Evolutionary conservation across 2,113 vertebrate species (phyloP).

Genomic region (Pyrgilauda ruficollis): DNA sequence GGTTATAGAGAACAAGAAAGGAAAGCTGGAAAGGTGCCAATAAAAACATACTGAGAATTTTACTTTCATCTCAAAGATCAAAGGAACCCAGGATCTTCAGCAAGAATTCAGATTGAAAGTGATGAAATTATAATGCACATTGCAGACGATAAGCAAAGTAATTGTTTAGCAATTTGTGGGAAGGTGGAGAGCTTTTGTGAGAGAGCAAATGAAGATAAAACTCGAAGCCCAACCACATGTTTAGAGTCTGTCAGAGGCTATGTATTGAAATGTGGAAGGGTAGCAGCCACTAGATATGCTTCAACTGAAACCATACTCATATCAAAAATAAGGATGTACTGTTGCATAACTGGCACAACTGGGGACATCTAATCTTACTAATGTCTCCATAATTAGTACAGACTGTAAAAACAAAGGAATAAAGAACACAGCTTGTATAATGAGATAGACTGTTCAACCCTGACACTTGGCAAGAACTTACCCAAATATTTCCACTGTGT

Average conservation of each 20-base stretch:
- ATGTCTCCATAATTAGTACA: neutral
- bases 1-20: neutral
- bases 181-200: neutral
- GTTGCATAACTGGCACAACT: neutral
- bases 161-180: conserved; percentile 1
- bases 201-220: neutral
- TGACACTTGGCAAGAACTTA: conserved; percentile 26
- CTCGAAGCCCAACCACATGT: neutral
- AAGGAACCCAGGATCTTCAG: conserved; percentile 5
- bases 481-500: neutral
- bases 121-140: conserved; percentile 1
- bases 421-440: neutral
- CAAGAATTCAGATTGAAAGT: conserved; percentile 13
- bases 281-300: neutral
- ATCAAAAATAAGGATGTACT: neutral
- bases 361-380: conserved; percentile 22
- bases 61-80: conserved; percentile 43
- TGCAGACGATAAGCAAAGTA: neutral
- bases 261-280: neutral
- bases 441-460: neutral
- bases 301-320: neutral
- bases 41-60: neutral
- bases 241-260: neutral
- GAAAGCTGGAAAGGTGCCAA: neutral
- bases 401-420: conserved; percentile 25